Evolutionary conservation across 2,113 vertebrate species (phyloP).

Genomic region (Acrocephalus kingi): DNA sequence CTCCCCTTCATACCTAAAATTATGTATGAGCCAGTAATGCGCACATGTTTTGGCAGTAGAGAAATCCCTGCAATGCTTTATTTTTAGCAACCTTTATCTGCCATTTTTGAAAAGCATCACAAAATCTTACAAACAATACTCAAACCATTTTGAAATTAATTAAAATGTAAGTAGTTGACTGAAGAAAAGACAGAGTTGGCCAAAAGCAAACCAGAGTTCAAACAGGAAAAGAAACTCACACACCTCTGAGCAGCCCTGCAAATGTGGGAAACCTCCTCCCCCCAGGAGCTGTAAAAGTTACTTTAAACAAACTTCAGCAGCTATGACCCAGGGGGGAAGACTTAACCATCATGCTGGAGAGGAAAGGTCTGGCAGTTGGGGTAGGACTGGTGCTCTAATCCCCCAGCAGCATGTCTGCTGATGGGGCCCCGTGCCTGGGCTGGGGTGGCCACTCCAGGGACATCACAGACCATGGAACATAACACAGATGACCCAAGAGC

Average conservation of each 20-base stretch:
- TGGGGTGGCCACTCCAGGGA: background rate
- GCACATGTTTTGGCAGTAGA: background rate
- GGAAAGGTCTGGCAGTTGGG: background rate
- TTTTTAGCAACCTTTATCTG: background rate
- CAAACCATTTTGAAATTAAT: background rate
- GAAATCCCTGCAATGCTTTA: background rate
- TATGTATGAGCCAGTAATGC: accelerated
- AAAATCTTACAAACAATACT: background rate
- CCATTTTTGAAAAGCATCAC: background rate
- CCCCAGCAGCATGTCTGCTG: background rate
- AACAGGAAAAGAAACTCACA: background rate
- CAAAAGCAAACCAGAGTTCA: background rate
- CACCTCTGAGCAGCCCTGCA: background rate
- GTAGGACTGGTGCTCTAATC: background rate
- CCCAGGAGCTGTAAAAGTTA: background rate
- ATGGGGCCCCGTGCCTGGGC: background rate
- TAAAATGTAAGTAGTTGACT: background rate
- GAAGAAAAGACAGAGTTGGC: background rate
- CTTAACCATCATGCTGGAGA: background rate
- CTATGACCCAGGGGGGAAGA: slow-evolving; percentile 10
- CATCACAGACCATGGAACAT: background rate
- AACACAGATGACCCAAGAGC: background rate
- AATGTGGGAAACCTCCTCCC: background rate
- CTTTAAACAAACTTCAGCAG: background rate
- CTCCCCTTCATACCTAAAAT: background rate